These are phyloP conservation scores for Chloropsis cyanopogon DNA, from an alignment of 2,113 vertebrate genomes.

Conservation along the genomic window DNA sequence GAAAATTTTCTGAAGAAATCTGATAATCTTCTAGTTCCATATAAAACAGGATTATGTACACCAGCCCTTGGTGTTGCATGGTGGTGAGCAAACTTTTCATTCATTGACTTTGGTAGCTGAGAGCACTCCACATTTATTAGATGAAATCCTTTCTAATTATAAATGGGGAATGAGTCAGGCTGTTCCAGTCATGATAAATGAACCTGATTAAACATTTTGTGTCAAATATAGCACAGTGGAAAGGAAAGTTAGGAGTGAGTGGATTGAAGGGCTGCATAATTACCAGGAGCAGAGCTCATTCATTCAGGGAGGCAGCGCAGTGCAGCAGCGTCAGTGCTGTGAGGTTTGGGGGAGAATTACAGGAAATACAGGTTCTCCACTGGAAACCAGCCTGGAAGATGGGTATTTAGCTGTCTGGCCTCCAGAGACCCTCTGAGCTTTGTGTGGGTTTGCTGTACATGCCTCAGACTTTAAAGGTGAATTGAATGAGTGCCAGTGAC, in stretches of 20 bases:
- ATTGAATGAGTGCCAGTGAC: not conserved
- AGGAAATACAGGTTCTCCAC: not conserved
- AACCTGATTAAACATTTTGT: slow-evolving; percentile 57
- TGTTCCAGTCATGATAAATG: slow-evolving; percentile 55
- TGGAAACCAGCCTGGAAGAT: not conserved
- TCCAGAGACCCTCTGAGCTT: not conserved
- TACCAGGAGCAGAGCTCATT: not conserved
- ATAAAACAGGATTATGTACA: not conserved
- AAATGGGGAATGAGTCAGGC: slow-evolving; percentile 55
- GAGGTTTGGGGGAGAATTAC: not conserved
- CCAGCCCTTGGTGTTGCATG: not conserved
- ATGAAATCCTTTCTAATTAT: slow-evolving; percentile 58
- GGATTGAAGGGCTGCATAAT: slow-evolving; percentile 33
- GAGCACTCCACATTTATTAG: slow-evolving; percentile 15
- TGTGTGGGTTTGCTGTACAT: not conserved
- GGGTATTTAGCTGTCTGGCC: not conserved
- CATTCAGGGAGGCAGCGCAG: not conserved
- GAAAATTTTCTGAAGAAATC: not conserved
- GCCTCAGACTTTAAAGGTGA: not conserved
- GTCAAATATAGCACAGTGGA: slow-evolving; percentile 48
- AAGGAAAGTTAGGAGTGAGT: slow-evolving; percentile 26
- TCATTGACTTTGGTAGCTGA: slow-evolving; percentile 15
- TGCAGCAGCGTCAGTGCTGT: accelerated
- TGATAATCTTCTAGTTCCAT: not conserved
- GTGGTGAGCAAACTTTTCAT: not conserved